Evolutionary conservation across 1,140 invertebrate genomes (phyloP).

Genomic region (Heliothis subflexa): DNA sequence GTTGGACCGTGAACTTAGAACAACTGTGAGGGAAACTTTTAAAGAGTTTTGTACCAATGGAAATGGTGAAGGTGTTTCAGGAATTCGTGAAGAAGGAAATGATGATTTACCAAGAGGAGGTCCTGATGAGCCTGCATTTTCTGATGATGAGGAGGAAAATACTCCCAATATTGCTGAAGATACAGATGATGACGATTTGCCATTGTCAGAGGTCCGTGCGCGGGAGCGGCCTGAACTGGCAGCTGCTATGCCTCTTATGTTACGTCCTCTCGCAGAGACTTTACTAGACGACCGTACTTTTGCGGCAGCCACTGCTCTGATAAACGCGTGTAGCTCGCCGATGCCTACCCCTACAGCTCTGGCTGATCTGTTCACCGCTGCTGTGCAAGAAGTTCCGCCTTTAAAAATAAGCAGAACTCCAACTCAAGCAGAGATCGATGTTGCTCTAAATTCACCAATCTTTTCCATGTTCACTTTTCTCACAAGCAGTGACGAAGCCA

Average conservation of each 20-base stretch:
- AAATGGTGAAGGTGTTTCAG: slow-evolving; percentile 82
- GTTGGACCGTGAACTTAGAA: slow-evolving; percentile 95
- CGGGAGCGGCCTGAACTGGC: slow-evolving; percentile 84
- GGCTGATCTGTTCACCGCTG: slow-evolving; percentile 80
- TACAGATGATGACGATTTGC: slow-evolving; percentile 95
- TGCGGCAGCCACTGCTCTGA: slow-evolving; percentile 86
- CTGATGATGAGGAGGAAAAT: slow-evolving; percentile 92
- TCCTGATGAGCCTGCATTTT: slow-evolving; percentile 91
- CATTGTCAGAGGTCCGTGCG: slow-evolving; percentile 89
- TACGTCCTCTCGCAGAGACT: slow-evolving; percentile 89
- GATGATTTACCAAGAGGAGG: slow-evolving; percentile 79
- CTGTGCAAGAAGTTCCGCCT: slow-evolving; percentile 75
- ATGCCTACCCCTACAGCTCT: slow-evolving; percentile 83
- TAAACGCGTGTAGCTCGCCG: slow-evolving; percentile 86
- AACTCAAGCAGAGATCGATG: slow-evolving; percentile 71
- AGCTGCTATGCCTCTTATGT: slow-evolving; percentile 87
- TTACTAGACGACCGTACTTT: slow-evolving; percentile 82
- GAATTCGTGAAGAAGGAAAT: slow-evolving; percentile 84
- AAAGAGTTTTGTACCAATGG: slow-evolving; percentile 94
- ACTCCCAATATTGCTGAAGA: slow-evolving; percentile 89
- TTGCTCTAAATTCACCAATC: slow-evolving; percentile 74
- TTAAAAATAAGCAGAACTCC: slow-evolving; percentile 71
- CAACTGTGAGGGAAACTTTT: slow-evolving; percentile 95
- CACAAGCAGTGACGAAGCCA: slow-evolving; percentile 89
- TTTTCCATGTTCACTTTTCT: slow-evolving; percentile 80